Evolutionary conservation across 2,888 invertebrate species (phyloP), one percentile per base, ranked within the genome.

Genomic region (Aphidoletes aphidimyza): DNA sequence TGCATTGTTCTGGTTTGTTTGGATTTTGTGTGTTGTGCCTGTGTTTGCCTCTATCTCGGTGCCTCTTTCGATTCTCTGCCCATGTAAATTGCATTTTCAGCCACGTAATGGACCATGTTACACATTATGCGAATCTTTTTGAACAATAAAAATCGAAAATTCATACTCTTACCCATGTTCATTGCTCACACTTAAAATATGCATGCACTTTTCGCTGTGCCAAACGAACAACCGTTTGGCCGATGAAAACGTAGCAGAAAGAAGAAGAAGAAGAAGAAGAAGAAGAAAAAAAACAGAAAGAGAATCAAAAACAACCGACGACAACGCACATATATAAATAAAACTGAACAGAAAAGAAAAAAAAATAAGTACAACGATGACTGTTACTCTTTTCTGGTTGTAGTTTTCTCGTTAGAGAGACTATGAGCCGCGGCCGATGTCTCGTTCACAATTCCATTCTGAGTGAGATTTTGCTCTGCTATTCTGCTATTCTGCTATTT

Each of bases 1-100:
- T 81, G 37, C 81, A 81, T 81, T 81, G 81, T 81, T 81, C 37
- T 81, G 81, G 81, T 37, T 81, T 81, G 37, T 81, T 81, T 81
- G 36, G 2, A 30, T 37, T 59, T 59, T 14, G 19, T 5, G 5
- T 11, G 5, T 54, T 54, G n/a, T 22, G 36, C 37, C 36, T 37
- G n/a, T n/a, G n/a, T 37, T 78, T 36, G 34, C 6, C 30, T 9
- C 2, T 26, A 59, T 26, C 30, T 59, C 59, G 3, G 5, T 59
- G 2, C 59, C 3, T 9, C 47, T 47, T 47, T 54, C 30, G 17
- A 8, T 26, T 54, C 54, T 54, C n/a, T 54, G 26, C 69, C 30
- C n/a, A n/a, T n/a, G 30, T 69, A 69, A 30, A 34, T 30, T 30
- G 30, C 30, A 14, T 30, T 69, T n/a, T 30, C 1, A 69, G 69